Evolutionary conservation across 2,113 vertebrate species (phyloP).

Genomic region (Indicator maculatus): DNA sequence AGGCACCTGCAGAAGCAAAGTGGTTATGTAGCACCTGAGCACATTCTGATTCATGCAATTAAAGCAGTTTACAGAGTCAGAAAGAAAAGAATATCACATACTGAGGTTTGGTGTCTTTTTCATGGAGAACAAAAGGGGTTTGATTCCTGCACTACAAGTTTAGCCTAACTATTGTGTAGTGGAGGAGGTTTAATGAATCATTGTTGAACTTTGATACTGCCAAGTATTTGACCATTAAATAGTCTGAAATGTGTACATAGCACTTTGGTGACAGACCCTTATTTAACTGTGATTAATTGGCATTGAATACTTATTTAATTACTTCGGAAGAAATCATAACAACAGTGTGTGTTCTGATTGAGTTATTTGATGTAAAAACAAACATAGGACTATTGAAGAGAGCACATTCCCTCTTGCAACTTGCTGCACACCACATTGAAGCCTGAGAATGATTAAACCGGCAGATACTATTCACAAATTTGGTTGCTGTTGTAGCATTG

Average conservation of each 20-base stretch:
- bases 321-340: conserved; percentile 75
- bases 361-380: conserved; percentile 75
- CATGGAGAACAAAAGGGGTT: conserved; percentile 87
- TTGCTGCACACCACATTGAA: neutral
- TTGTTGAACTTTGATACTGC: conserved; percentile 89
- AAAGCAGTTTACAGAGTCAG: conserved; percentile 81
- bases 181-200: conserved; percentile 89
- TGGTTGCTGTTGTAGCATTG: neutral
- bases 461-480: neutral
- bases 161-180: conserved; percentile 85
- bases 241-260: conserved; percentile 78
- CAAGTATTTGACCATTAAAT: conserved; percentile 86
- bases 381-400: conserved; percentile 12
- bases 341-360: conserved; percentile 78
- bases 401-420: neutral
- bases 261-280: conserved; percentile 77
- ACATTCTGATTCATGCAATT: conserved; percentile 83
- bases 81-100: conserved; percentile 82
- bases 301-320: conserved; percentile 83
- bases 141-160: conserved; percentile 83
- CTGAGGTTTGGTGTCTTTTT: conserved; percentile 85
- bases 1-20: conserved; percentile 78
- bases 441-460: neutral
- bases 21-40: conserved; percentile 83
- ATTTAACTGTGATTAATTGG: conserved; percentile 85